Percentiles rank a stretch among this genome's conserved stretches.
Evolutionary conservation across 2,113 vertebrate species (phyloP).

Genomic region (Hippocampus comes): DNA sequence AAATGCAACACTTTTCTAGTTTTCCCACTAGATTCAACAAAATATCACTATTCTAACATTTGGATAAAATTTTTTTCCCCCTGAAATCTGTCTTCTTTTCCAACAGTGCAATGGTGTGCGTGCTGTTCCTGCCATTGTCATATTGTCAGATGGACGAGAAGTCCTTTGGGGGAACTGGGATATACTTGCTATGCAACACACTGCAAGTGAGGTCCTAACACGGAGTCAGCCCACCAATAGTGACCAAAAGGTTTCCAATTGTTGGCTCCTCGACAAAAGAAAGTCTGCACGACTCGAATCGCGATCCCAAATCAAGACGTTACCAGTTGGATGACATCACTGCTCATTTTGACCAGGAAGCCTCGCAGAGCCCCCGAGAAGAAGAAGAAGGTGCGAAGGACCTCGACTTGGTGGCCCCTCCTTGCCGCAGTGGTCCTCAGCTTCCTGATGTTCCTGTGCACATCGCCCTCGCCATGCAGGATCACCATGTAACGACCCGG

Average conservation of each 20-base stretch:
- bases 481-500: constrained; percentile 81
- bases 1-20: too few species aligned
- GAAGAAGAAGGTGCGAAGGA: constrained; percentile 69
- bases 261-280: not conserved
- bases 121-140: not conserved
- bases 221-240: not conserved
- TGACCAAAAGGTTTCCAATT: not conserved
- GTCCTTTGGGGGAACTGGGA: not conserved
- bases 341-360: constrained; percentile 72
- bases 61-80: not conserved
- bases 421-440: constrained; percentile 73
- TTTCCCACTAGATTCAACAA: not conserved
- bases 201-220: not conserved
- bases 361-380: constrained; percentile 74
- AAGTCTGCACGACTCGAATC: not conserved
- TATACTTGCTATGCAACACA: not conserved
- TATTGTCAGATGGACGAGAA: not conserved
- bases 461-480: constrained; percentile 66
- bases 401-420: constrained; percentile 68
- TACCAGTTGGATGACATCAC: constrained; percentile 78
- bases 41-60: not conserved
- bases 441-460: constrained; percentile 54
- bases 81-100: not conserved
- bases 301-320: not conserved
- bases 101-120: not conserved